A percentile compares a stretch with the other conserved stretches of the same genome.
Conservation (phyloP, 2,113 vertebrate species). For the Micronycteris hirsuta region DNA sequence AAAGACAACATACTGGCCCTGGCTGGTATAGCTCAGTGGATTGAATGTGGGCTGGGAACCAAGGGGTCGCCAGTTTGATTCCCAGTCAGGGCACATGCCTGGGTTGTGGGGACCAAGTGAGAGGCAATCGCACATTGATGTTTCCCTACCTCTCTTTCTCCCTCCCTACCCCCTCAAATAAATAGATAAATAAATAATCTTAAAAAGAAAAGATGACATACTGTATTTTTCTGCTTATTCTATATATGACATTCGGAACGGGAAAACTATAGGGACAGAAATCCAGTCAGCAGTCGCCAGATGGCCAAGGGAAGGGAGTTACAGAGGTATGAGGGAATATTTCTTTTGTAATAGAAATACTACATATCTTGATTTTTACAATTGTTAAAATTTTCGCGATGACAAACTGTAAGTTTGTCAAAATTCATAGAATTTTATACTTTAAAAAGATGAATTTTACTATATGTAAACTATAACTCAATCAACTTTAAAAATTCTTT, state of each 20-base stretch:
- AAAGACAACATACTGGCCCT: background rate
- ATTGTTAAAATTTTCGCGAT: background rate
- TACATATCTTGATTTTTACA: background rate
- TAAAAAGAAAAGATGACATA: background rate
- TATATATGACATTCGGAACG: background rate
- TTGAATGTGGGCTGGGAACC: too few species aligned
- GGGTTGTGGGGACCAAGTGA: too few species aligned
- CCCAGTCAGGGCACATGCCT: too few species aligned
- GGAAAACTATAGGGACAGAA: background rate
- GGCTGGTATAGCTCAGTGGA: too few species aligned
- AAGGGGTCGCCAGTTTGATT: too few species aligned
- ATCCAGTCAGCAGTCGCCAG: background rate
- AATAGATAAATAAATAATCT: too few species aligned
- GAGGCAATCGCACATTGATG: too few species aligned
- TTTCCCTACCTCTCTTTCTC: too few species aligned
- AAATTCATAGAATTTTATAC: background rate
- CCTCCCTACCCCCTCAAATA: too few species aligned
- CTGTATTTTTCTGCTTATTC: background rate
- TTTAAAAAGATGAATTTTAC: constrained; percentile 23
- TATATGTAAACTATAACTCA: background rate
- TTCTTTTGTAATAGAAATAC: background rate
- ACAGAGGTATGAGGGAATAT: background rate
- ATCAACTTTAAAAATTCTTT: background rate
- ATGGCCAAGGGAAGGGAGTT: background rate
- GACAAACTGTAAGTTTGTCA: background rate